These are phyloP conservation scores for Lindbergichthys nudifrons DNA, from an alignment of 2,797 vertebrate species.

Conservation along the genomic window DNA sequence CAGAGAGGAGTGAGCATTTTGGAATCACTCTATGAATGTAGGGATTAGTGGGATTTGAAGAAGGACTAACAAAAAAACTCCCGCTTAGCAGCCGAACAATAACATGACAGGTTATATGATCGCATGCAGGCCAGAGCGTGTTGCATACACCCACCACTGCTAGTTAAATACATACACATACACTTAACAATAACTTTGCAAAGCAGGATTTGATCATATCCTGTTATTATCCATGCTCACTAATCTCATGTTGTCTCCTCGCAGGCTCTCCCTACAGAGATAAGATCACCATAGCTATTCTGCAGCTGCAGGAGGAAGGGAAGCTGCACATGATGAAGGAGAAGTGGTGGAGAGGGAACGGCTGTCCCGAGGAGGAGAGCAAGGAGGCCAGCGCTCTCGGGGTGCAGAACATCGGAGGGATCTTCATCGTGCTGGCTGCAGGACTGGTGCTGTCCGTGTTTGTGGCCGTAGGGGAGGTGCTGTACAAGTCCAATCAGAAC, in stretches of 20 bases:
- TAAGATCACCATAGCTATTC: constrained; percentile 98
- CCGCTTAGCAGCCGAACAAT: constrained; percentile 69
- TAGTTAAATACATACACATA: constrained; percentile 15
- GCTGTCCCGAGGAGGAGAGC: constrained; percentile 97
- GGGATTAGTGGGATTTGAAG: constrained; percentile 77
- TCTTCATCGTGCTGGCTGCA: constrained; percentile 97
- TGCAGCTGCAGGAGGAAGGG: constrained; percentile 97
- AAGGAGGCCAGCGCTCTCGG: constrained; percentile 98
- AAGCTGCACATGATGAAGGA: constrained; percentile 92
- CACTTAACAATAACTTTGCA: constrained; percentile 26
- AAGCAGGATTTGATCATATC: constrained; percentile 3
- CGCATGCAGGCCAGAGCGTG: constrained; percentile 43
- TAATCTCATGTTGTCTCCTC: constrained; percentile 30
- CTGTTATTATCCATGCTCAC: constrained; percentile 29
- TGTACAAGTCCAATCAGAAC: constrained; percentile 98
- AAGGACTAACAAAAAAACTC: constrained; percentile 70
- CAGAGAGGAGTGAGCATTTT: constrained; percentile 68
- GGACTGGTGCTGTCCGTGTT: constrained; percentile 97
- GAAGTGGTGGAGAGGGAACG: constrained; percentile 93
- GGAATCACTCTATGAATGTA: constrained; percentile 70
- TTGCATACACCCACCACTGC: constrained; percentile 54
- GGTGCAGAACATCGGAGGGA: constrained; percentile 98
- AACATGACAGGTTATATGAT: constrained; percentile 72
- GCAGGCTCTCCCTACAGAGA: constrained; percentile 97
- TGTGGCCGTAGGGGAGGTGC: constrained; percentile 96